A percentile compares a stretch with the other conserved stretches of the same genome.
Conservation (phyloP, 2,888 invertebrate species). For the Chloroclystis v-ata region DNA sequence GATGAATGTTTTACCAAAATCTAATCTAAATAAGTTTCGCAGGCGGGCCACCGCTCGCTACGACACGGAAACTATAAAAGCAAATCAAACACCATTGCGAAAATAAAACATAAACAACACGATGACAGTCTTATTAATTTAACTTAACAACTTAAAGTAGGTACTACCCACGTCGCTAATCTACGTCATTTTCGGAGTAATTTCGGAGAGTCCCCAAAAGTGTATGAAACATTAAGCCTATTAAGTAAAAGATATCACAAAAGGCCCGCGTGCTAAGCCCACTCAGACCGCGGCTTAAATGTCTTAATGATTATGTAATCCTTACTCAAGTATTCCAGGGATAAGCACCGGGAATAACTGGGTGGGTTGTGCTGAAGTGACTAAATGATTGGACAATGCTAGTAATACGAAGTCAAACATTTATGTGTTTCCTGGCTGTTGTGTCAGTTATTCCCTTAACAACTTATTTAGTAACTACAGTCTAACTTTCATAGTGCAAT, state of each 20-base stretch:
- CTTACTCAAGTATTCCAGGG: constrained; percentile 11
- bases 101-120: background rate
- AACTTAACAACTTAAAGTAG: constrained; percentile 6
- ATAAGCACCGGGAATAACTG: constrained; percentile 9
- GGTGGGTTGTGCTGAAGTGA: background rate
- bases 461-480: too few relatives aligned
- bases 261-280: constrained; percentile 17
- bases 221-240: constrained; percentile 23
- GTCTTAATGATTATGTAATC: constrained; percentile 20
- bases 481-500: too few relatives aligned
- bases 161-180: constrained; percentile 15
- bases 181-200: constrained; percentile 15
- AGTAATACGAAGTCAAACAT: too few relatives aligned
- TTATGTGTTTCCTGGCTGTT: too few relatives aligned
- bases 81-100: background rate
- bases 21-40: too few relatives aligned
- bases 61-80: too few relatives aligned
- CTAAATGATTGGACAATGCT: too few relatives aligned
- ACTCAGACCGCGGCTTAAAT: constrained; percentile 16
- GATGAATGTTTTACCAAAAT: too few relatives aligned
- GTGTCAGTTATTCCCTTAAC: too few relatives aligned
- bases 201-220: constrained; percentile 13
- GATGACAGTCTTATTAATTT: constrained; percentile 4
- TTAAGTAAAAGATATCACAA: constrained; percentile 20
- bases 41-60: too few relatives aligned